A percentile compares a stretch with the other conserved stretches of the same genome.
Conservation (phyloP, 2,797 vertebrate species). For the Chelonia mydas region DNA sequence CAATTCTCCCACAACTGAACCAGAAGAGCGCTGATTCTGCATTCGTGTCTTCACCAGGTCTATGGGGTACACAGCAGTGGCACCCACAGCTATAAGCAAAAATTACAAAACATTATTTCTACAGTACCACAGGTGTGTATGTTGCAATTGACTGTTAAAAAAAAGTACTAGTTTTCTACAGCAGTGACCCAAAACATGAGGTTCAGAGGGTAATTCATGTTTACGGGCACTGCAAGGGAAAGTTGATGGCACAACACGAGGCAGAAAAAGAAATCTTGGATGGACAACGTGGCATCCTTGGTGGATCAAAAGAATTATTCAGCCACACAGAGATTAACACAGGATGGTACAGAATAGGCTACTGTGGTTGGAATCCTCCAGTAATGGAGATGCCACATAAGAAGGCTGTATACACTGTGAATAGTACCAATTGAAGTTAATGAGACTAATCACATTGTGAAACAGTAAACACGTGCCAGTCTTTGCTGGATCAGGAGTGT, state of each 20-base stretch:
- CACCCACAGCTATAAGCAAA: constrained; percentile 89
- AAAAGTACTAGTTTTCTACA: not conserved
- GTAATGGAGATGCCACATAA: not conserved
- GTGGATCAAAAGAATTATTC: not conserved
- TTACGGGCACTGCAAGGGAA: not conserved
- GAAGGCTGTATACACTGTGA: not conserved
- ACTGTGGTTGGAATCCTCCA: not conserved
- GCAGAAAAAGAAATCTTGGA: not conserved
- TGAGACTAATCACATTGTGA: not conserved
- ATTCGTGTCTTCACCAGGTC: constrained; percentile 98
- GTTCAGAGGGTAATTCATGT: not conserved
- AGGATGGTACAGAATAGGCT: not conserved
- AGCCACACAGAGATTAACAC: not conserved
- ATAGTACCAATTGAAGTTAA: not conserved
- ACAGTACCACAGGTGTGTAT: not conserved
- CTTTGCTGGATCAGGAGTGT: not conserved
- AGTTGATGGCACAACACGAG: not conserved
- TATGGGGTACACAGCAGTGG: constrained; percentile 95
- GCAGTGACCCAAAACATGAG: not conserved
- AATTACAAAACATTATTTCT: constrained; percentile 26
- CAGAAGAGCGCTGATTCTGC: constrained; percentile 94
- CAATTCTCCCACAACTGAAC: constrained; percentile 92
- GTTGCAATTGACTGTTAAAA: not conserved
- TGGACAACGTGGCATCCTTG: not conserved
- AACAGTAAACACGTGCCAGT: not conserved